phyloP scores from a whole-genome alignment of 2,797 vertebrate genomes.

The Eulemur rubriventer region DNA sequence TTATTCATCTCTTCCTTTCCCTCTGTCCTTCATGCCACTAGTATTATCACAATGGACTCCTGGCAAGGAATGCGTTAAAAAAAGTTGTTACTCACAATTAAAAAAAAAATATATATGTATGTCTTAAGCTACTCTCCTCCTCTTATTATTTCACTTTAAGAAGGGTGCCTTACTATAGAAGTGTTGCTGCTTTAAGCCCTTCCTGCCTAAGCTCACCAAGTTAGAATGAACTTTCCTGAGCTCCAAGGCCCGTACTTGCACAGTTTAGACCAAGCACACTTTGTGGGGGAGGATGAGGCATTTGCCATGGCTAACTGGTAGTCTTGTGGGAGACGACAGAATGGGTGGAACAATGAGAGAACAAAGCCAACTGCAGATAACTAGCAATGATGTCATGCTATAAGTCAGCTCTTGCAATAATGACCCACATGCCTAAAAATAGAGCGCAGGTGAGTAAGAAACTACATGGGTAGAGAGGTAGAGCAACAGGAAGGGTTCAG shows the following conservation, averaged over 20 bases:
- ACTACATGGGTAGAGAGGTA: background rate
- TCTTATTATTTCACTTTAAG: background rate
- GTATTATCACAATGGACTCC: background rate
- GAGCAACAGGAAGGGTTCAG: background rate
- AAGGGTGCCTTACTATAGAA: background rate
- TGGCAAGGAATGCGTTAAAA: background rate
- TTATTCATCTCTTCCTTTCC: background rate
- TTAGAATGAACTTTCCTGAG: background rate
- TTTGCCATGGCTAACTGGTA: background rate
- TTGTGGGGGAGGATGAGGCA: background rate
- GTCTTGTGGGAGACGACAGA: background rate
- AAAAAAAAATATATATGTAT: background rate
- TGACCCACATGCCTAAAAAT: constrained; percentile 46
- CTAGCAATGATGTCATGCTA: background rate
- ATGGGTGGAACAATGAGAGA: background rate
- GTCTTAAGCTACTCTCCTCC: background rate
- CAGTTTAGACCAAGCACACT: background rate
- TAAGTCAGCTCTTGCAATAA: constrained; percentile 45
- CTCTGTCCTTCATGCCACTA: background rate
- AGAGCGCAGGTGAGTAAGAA: constrained; percentile 50
- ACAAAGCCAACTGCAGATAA: constrained; percentile 29
- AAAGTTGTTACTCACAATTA: background rate
- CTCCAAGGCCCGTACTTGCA: background rate
- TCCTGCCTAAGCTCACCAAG: background rate
- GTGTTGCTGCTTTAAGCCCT: background rate